Evolutionary conservation across 2,797 vertebrate genomes (phyloP).

Genomic region (Oophaga sylvatica): DNA sequence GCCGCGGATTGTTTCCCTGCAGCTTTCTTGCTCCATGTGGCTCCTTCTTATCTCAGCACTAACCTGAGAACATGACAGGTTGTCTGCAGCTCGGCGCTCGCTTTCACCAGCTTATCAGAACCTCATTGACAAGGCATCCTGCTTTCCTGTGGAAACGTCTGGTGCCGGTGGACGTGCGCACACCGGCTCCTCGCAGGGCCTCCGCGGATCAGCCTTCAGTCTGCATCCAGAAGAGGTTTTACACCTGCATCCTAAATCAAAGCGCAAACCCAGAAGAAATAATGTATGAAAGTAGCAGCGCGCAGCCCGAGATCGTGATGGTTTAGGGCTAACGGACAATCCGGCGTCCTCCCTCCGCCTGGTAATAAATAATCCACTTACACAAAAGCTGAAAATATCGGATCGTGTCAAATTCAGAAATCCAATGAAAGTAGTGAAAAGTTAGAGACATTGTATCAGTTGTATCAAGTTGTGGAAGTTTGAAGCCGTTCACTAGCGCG

Average conservation of each 20-base stretch:
- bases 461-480: not conserved
- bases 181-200: conserved; percentile 32
- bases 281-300: conserved; percentile 32
- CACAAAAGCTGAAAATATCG: not conserved
- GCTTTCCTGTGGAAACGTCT: conserved; percentile 41
- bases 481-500: too few relatives aligned
- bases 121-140: conserved; percentile 39
- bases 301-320: not conserved
- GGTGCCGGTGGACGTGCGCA: conserved; percentile 31
- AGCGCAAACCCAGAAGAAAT: conserved; percentile 14
- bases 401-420: not conserved
- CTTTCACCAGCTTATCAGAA: conserved; percentile 43
- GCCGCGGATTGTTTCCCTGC: not conserved
- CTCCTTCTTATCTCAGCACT: not conserved
- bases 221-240: conserved; percentile 52
- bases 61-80: not conserved
- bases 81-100: not conserved
- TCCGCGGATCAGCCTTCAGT: conserved; percentile 59
- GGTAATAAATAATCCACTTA: conserved; percentile 35
- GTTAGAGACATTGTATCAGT: not conserved
- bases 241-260: conserved; percentile 59
- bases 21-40: not conserved
- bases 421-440: not conserved
- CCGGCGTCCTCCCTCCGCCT: not conserved
- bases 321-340: conserved; percentile 11